phyloP scores from a whole-genome alignment of 2,888 invertebrate species.

The Drosophila nr. medialis region DNA sequence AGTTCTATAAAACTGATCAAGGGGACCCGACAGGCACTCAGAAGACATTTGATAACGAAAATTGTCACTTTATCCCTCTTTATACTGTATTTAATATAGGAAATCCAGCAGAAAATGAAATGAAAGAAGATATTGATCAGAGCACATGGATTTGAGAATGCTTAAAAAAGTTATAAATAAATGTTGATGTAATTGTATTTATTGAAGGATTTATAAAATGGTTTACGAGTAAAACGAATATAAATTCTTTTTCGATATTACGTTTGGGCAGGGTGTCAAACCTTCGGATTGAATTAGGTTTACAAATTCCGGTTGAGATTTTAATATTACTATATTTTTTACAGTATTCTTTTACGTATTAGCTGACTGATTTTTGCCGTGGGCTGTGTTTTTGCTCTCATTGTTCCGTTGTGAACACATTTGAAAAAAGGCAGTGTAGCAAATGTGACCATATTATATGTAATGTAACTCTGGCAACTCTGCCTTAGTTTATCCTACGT shows the following conservation, averaged over 20 bases:
- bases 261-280: background rate
- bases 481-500: no score
- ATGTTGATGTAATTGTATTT: background rate
- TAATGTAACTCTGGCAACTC: no score
- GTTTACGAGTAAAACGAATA: background rate
- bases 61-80: conserved; percentile 39
- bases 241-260: background rate
- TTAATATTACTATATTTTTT: background rate
- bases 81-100: conserved; percentile 55
- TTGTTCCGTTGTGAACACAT: no score
- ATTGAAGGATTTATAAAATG: no score
- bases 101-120: conserved; percentile 11
- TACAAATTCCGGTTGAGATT: background rate
- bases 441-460: no score
- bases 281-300: background rate
- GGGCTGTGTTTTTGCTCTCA: background rate
- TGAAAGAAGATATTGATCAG: conserved; percentile 32
- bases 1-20: conserved; percentile 39
- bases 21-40: conserved; percentile 9
- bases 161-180: background rate
- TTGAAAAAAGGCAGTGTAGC: no score
- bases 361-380: background rate
- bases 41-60: conserved; percentile 17
- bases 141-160: conserved; percentile 53
- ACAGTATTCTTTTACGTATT: background rate